A percentile compares a stretch with the other conserved stretches of the same genome.
These are phyloP conservation scores for Mustela lutreola DNA, from an alignment of 2,113 vertebrate species.

Conservation along the genomic window DNA sequence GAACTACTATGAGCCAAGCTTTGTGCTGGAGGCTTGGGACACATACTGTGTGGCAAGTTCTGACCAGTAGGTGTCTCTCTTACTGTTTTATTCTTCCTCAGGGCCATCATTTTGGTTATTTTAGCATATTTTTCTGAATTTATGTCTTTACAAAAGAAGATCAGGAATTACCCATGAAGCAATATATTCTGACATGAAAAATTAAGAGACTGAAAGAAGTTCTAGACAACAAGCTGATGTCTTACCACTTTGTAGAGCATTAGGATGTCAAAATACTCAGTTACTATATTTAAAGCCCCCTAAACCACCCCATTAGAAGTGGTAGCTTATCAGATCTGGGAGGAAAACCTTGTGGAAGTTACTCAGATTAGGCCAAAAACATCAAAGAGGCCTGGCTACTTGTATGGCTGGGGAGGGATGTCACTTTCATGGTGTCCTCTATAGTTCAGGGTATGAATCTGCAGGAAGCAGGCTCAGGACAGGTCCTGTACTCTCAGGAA, in stretches of 20 bases:
- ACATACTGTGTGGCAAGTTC: neutral
- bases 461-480: neutral
- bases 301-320: neutral
- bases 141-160: slow-evolving; percentile 50
- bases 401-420: neutral
- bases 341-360: neutral
- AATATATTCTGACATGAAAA: neutral
- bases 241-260: neutral
- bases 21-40: neutral
- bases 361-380: neutral
- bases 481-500: neutral
- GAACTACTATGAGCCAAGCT: neutral
- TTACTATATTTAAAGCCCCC: neutral
- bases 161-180: neutral
- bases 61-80: slow-evolving; percentile 63
- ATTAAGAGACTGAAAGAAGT: neutral
- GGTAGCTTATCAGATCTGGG: neutral
- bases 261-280: neutral
- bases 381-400: neutral
- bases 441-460: neutral
- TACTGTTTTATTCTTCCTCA: slow-evolving; percentile 36
- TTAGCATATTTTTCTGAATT: neutral
- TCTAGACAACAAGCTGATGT: neutral
- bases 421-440: neutral
- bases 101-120: neutral